Conservation (phyloP, 2,797 vertebrate genomes). For the Limosa lapponica region DNA sequence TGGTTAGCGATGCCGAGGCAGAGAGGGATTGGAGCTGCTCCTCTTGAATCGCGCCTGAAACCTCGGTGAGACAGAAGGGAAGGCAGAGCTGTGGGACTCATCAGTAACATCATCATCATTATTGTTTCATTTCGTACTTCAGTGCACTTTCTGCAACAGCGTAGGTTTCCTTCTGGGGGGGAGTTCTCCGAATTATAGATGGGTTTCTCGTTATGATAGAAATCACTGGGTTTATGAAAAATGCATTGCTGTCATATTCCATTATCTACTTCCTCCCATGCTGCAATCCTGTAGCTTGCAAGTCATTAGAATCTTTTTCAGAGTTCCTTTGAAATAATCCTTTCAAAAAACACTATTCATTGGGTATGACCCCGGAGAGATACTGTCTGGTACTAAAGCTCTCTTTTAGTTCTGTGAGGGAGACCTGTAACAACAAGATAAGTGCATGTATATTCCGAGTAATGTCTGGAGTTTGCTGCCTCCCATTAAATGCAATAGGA, state of each 20-base stretch:
- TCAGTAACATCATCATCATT: slow-evolving; percentile 60
- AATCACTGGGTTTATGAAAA: slow-evolving; percentile 65
- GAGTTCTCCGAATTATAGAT: slow-evolving; percentile 47
- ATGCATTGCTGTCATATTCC: slow-evolving; percentile 67
- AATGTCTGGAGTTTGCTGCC: slow-evolving; percentile 44
- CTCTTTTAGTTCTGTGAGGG: slow-evolving; percentile 17
- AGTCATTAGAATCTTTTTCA: slow-evolving; percentile 64
- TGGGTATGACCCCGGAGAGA: slow-evolving; percentile 54
- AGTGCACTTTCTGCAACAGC: slow-evolving; percentile 27
- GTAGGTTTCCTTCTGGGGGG: slow-evolving; percentile 7
- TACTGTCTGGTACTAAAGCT: slow-evolving; percentile 58
- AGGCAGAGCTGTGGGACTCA: slow-evolving; percentile 53
- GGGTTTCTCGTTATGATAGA: slow-evolving; percentile 56
- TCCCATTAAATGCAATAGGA: slow-evolving; percentile 54
- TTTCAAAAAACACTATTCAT: slow-evolving; percentile 60
- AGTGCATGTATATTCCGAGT: slow-evolving; percentile 57
- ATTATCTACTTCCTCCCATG: slow-evolving; percentile 66
- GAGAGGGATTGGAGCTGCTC: background rate
- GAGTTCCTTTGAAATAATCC: slow-evolving; percentile 67
- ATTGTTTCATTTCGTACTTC: slow-evolving; percentile 58
- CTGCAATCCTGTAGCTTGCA: slow-evolving; percentile 63
- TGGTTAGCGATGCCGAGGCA: background rate
- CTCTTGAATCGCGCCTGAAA: background rate
- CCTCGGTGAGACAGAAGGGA: slow-evolving; percentile 8
- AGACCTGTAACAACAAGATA: slow-evolving; percentile 71